A percentile compares a stretch with the other conserved stretches of the same genome.
These are phyloP conservation scores for Solea senegalensis DNA, from an alignment of 2,113 vertebrate species.

Conservation along the genomic window DNA sequence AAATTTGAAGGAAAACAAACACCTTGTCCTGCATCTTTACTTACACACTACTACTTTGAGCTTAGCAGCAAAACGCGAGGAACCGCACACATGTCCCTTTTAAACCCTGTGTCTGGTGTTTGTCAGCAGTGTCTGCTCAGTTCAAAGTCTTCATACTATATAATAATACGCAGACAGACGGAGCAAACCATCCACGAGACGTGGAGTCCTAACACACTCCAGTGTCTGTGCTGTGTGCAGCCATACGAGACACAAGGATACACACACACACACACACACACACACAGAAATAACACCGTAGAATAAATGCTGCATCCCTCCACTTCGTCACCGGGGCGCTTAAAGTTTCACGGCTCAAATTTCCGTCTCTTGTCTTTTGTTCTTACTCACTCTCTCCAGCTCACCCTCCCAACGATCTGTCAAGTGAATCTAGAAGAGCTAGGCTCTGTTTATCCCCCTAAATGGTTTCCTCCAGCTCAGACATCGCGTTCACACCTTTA, in stretches of 20 bases:
- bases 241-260: slow-evolving; percentile 20
- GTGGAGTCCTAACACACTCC: slow-evolving; percentile 68
- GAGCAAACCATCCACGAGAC: slow-evolving; percentile 73
- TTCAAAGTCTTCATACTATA: slow-evolving; percentile 69
- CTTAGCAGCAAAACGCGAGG: too few species aligned
- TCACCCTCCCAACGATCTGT: slow-evolving; percentile 7
- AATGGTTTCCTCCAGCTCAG: slow-evolving; percentile 26
- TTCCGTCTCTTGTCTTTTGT: background rate
- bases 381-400: background rate
- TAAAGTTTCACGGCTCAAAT: slow-evolving; percentile 16
- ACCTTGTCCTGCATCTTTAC: background rate
- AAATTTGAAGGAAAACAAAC: slow-evolving; percentile 18
- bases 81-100: slow-evolving; percentile 17
- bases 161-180: slow-evolving; percentile 65
- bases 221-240: slow-evolving; percentile 52
- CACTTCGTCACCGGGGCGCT: slow-evolving; percentile 17
- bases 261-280: background rate
- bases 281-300: slow-evolving; percentile 1
- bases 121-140: slow-evolving; percentile 74
- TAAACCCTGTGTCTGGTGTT: slow-evolving; percentile 65
- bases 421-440: background rate
- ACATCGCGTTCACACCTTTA: slow-evolving; percentile 25
- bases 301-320: slow-evolving; percentile 11
- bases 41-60: too few species aligned
- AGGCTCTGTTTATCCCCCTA: slow-evolving; percentile 34